These are phyloP conservation scores for Cephus runcator DNA, from an alignment of 2,888 invertebrate species.

Conservation along the genomic window DNA sequence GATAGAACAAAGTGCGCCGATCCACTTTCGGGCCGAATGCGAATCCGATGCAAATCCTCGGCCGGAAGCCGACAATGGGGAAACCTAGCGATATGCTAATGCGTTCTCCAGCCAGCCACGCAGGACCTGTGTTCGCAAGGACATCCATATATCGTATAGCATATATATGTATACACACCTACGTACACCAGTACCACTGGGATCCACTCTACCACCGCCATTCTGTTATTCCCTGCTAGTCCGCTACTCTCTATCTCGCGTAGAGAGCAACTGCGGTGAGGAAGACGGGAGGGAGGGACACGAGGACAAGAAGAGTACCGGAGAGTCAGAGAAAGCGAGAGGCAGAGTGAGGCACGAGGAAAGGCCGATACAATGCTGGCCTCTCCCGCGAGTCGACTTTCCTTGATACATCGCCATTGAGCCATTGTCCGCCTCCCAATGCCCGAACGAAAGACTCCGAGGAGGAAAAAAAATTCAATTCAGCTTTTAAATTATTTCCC, in stretches of 20 bases:
- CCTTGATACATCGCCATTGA: conserved; percentile 66
- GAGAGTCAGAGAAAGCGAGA: conserved; percentile 23
- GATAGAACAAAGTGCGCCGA: conserved; percentile 50
- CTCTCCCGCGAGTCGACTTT: conserved; percentile 65
- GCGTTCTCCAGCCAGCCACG: conserved; percentile 28
- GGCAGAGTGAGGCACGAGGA: conserved; percentile 45
- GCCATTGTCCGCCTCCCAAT: conserved; percentile 65
- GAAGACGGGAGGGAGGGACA: conserved; percentile 16
- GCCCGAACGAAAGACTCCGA: conserved; percentile 64
- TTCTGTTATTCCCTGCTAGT: not conserved
- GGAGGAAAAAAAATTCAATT: conserved; percentile 63
- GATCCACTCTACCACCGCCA: not conserved
- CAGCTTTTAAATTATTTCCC: conserved; percentile 66
- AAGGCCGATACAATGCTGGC: conserved; percentile 64
- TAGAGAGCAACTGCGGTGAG: not conserved
- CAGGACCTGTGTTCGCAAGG: not conserved
- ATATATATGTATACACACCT: conserved; percentile 13
- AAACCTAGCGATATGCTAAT: conserved; percentile 52
- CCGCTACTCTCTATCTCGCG: conserved; percentile 22
- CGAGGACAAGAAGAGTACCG: conserved; percentile 28
- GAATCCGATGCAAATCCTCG: conserved; percentile 51
- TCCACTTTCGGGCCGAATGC: conserved; percentile 48
- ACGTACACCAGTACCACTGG: conserved; percentile 14
- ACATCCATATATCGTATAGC: not conserved
- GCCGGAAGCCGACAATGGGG: conserved; percentile 44